phyloP scores from a whole-genome alignment of 1,140 invertebrate genomes.

The Caenorhabditis inopinata region DNA sequence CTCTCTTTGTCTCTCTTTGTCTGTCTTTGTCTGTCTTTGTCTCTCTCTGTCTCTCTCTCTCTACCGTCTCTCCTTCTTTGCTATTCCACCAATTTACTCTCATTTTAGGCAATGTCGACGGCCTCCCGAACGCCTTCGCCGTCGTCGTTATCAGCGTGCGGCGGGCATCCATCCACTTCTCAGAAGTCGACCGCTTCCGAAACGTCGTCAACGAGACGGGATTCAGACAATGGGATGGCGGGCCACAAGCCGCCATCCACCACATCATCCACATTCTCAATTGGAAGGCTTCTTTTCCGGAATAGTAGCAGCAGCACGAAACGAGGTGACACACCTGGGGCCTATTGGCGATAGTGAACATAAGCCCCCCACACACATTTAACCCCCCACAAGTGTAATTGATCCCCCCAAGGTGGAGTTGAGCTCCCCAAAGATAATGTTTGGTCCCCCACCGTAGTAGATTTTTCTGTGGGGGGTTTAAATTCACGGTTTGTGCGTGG shows the following conservation, averaged over 20 bases:
- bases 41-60: not conserved
- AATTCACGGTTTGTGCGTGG: too few relatives aligned
- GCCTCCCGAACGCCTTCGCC: not conserved
- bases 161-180: not conserved
- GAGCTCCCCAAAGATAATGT: too few relatives aligned
- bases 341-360: too few relatives aligned
- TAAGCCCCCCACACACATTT: too few relatives aligned
- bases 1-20: not conserved
- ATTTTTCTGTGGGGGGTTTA: too few relatives aligned
- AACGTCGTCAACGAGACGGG: not conserved
- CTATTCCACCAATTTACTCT: not conserved
- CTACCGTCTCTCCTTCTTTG: not conserved
- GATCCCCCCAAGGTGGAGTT: too few relatives aligned
- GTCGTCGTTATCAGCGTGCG: not conserved
- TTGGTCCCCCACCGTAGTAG: too few relatives aligned
- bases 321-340: not conserved
- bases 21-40: not conserved
- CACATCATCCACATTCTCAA: not conserved
- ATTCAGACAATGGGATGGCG: not conserved
- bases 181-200: not conserved
- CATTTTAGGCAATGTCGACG: not conserved
- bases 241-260: not conserved
- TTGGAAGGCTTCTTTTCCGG: not conserved
- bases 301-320: not conserved
- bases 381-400: too few relatives aligned